Conservation (phyloP, 2,113 vertebrate species). For the Channa argus region DNA sequence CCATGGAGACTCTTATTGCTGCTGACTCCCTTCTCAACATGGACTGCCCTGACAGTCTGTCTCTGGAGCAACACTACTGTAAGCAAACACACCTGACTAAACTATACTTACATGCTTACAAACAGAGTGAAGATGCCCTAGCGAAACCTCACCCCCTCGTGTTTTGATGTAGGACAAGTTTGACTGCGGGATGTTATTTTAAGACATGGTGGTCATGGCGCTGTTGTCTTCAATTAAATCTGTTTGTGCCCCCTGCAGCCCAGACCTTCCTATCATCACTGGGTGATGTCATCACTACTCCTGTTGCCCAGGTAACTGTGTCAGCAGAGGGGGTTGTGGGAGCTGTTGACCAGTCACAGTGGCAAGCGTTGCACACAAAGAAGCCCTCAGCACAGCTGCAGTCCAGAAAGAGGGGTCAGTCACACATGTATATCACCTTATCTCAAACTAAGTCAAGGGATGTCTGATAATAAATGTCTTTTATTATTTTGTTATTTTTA, state of each 20-base stretch:
- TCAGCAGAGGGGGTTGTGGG: constrained; percentile 89
- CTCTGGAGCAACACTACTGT: constrained; percentile 91
- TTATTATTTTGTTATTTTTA: not conserved
- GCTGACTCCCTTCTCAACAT: constrained; percentile 93
- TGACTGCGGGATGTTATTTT: constrained; percentile 45
- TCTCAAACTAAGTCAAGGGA: not conserved
- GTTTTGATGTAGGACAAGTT: constrained; percentile 23
- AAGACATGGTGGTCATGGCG: constrained; percentile 32
- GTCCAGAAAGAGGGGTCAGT: constrained; percentile 90
- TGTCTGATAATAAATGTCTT: not conserved
- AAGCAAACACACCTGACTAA: constrained; percentile 67
- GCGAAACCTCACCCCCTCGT: not conserved
- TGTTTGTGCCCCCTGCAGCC: constrained; percentile 70
- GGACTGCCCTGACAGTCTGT: constrained; percentile 88
- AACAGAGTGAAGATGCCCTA: constrained; percentile 13
- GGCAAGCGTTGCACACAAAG: constrained; percentile 70
- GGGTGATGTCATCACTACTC: constrained; percentile 87
- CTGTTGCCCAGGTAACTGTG: constrained; percentile 90
- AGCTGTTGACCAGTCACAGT: constrained; percentile 86
- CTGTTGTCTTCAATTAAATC: constrained; percentile 55
- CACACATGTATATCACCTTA: not conserved
- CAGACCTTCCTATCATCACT: constrained; percentile 84
- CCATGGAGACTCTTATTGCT: constrained; percentile 93
- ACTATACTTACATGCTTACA: not conserved
- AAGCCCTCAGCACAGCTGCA: constrained; percentile 85